Base-by-base conservation (phyloP, 2,888 invertebrate genomes). In the Hyposoter didymator region DNA sequence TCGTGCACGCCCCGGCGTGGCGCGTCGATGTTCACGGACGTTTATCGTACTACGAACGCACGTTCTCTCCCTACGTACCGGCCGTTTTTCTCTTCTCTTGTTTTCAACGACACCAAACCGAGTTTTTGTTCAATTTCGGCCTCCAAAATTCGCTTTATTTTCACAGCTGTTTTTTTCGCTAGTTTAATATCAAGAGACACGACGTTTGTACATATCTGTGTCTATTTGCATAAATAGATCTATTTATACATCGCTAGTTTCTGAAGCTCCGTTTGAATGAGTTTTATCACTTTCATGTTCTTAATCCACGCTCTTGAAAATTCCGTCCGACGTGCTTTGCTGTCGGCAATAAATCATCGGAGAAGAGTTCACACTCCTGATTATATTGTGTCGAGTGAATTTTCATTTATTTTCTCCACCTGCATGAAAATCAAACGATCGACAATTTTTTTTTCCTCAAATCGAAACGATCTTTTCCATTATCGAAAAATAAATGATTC, bases 1-100 rank as follows among this genome's bases (percentile, higher is more conserved):
- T 87, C 88, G 80, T 88, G 94, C 78, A 94, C 94, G 73, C 94
- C 94, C 85, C 82, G 94, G 96, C 92, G 94, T 95, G 94, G 94
- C 22, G 67, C 69, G 75, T 47, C 86, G 78, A 85, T 64, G 35
- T 67, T 73, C 52, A 19, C 73, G 80, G 67, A 59, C 76, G 72
- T 70, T 66, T 70, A 28, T 79, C 72, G 84, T 22, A 74, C 74
- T 78, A 73, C 28, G 32, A 66, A 17, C 75, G 62, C 52, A 72
- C 47, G 62, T 55, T 6, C 66, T 45, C 39, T 22, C 70, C n/a
- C 55, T 62, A 45, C 69, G 47, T 62, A 35, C 22, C 66, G 78
- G 45, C 19, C 1, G 14, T 14, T 19, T 28, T 55, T 55, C n/a
- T 72, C 14, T 52, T 66, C 55, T 19, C 43, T 2, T 28, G 66